Evolutionary conservation across 64 coral and sea anemone species (phyloP), one percentile per base, ranked within the genome.

Genomic region (Montipora efflorescens): DNA sequence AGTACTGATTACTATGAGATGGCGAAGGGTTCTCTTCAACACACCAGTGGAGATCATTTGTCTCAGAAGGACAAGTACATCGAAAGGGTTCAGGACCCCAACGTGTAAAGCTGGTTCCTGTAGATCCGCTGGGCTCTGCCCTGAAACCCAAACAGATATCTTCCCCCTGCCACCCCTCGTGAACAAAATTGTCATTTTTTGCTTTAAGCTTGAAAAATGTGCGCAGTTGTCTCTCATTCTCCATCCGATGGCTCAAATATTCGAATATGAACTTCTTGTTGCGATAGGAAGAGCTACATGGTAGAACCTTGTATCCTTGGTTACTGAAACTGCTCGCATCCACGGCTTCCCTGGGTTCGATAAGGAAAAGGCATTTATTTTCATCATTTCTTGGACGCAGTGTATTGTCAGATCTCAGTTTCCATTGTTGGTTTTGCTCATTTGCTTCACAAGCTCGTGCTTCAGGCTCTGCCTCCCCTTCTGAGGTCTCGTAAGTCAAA

Each of bases 251-350:
- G 14, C 3, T 83, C 61, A 67, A 21, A 14, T 67, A 67, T 6
- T 83, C 81, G 36, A 83, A 83, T 0, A 0, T 67, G 55, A 83
- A 83, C 36, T 67, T 66, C 59, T 83, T 83, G 59, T 83, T 83
- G 6, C 36, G 55, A 67, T 83, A 46, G 13, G 13, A 66, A 14
- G 59, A 67, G 28, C 16, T 83, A 58, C 81, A 83, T 4, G 81
- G 81, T 1, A 83, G 43, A 11, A 83, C 57, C 45, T 83, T 67
- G 15, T 66, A 83, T 22, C 55, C 81, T 12, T 77, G 7, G 4
- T 11, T 13, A 47, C 18, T 1, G 59, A 46, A 67, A 44, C 10
- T 11, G 6, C 7, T 67, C 36, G 36, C 36, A 36, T 36, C 36
- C 36, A 36, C 36, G 2, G 28, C 59, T 9, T 83, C 59, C 16